These are phyloP conservation scores for Heliconius charithonia DNA, from an alignment of 2,888 invertebrate genomes.

Conservation along the genomic window DNA sequence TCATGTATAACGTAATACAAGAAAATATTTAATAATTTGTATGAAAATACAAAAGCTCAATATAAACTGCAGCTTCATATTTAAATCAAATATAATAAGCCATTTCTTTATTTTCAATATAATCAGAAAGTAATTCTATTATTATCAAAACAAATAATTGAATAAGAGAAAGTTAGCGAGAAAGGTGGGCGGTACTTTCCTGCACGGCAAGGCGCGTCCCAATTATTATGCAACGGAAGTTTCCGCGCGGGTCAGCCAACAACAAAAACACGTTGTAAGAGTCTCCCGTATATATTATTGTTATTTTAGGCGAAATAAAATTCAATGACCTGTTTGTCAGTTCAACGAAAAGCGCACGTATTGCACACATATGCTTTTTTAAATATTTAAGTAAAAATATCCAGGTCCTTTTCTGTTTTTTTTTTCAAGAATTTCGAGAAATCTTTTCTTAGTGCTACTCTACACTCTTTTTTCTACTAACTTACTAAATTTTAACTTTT, in stretches of 20 bases:
- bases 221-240: slow-evolving; percentile 27
- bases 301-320: slow-evolving; percentile 1
- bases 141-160: slow-evolving; percentile 11
- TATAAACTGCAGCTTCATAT: background rate
- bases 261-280: slow-evolving; percentile 24
- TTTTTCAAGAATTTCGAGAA: no score
- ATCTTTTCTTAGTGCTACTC: background rate
- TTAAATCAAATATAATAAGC: background rate
- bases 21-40: no score
- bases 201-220: slow-evolving; percentile 19
- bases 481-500: background rate
- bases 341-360: background rate
- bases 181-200: slow-evolving; percentile 26
- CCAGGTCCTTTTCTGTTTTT: no score
- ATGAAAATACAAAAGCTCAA: background rate
- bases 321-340: slow-evolving; percentile 5
- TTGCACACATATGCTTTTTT: background rate
- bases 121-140: background rate
- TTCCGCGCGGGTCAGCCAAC: slow-evolving; percentile 26
- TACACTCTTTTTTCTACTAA: background rate
- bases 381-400: no score
- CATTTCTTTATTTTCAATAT: background rate
- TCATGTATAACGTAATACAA: no score
- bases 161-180: slow-evolving; percentile 24
- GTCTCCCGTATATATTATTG: slow-evolving; percentile 15